These are phyloP conservation scores for Syritta pipiens DNA, from an alignment of 2,888 invertebrate species.

Conservation along the genomic window DNA sequence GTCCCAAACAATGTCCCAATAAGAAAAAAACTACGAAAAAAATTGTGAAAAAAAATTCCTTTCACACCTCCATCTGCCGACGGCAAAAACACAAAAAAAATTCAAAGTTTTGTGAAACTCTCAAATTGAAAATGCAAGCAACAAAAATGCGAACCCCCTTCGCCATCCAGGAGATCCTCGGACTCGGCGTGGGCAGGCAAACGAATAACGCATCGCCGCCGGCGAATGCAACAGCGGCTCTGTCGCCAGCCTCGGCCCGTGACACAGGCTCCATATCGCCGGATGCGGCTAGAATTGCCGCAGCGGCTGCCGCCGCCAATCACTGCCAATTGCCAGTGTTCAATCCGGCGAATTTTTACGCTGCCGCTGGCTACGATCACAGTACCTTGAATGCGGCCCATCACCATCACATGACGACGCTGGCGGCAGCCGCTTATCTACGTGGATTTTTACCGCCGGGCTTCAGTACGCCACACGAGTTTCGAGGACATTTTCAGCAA, in stretches of 20 bases:
- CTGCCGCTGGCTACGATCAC: slow-evolving; percentile 79
- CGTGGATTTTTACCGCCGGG: slow-evolving; percentile 79
- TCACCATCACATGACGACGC: slow-evolving; percentile 79
- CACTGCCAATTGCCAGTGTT: slow-evolving; percentile 79
- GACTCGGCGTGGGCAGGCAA: slow-evolving; percentile 75
- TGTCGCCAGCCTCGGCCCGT: slow-evolving; percentile 48
- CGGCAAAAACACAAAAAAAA: slow-evolving; percentile 44
- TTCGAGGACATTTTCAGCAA: slow-evolving; percentile 79
- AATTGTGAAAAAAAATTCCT: slow-evolving; percentile 16
- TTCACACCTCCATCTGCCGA: slow-evolving; percentile 29
- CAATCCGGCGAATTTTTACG: slow-evolving; percentile 79
- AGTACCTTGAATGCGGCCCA: slow-evolving; percentile 77
- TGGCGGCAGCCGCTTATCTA: slow-evolving; percentile 78
- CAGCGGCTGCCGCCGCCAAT: slow-evolving; percentile 77
- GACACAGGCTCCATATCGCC: slow-evolving; percentile 76
- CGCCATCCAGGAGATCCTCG: slow-evolving; percentile 79
- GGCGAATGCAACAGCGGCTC: slow-evolving; percentile 54
- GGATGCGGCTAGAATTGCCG: slow-evolving; percentile 76
- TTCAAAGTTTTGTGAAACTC: not conserved
- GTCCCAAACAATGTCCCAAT: slow-evolving; percentile 31
- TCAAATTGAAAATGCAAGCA: slow-evolving; percentile 76
- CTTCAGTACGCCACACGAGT: slow-evolving; percentile 78
- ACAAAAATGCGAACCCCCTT: slow-evolving; percentile 79
- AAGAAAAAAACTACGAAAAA: slow-evolving; percentile 23
- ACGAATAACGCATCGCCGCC: slow-evolving; percentile 70